These are phyloP conservation scores for Goniozus legneri DNA, from an alignment of 1,140 invertebrate genomes.

Conservation along the genomic window DNA sequence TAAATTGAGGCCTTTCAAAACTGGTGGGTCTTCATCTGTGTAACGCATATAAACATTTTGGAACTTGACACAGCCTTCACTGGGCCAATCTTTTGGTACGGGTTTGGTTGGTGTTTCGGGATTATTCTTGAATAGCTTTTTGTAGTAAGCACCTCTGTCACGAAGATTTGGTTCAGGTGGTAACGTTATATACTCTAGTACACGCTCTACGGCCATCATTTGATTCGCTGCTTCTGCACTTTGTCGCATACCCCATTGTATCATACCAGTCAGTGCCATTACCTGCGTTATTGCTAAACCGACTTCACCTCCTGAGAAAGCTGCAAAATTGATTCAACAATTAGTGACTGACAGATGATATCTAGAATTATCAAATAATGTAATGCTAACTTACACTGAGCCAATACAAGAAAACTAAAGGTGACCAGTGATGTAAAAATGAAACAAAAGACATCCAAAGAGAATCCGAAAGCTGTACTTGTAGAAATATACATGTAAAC, in stretches of 20 bases:
- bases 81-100: slow-evolving; percentile 68
- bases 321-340: slow-evolving; percentile 42
- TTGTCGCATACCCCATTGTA: slow-evolving; percentile 74
- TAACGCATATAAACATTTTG: slow-evolving; percentile 57
- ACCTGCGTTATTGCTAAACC: slow-evolving; percentile 60
- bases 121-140: slow-evolving; percentile 43
- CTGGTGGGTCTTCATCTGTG: slow-evolving; percentile 52
- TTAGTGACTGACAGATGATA: too few relatives aligned
- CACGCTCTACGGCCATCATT: slow-evolving; percentile 76
- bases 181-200: slow-evolving; percentile 71
- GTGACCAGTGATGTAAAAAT: slow-evolving; percentile 62
- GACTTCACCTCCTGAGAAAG: slow-evolving; percentile 58
- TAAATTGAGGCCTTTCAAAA: slow-evolving; percentile 61
- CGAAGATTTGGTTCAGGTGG: slow-evolving; percentile 58
- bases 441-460: slow-evolving; percentile 70
- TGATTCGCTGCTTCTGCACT: slow-evolving; percentile 76
- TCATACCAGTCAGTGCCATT: slow-evolving; percentile 58
- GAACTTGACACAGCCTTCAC: slow-evolving; percentile 62
- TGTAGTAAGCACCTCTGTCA: slow-evolving; percentile 41
- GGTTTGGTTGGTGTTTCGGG: background rate
- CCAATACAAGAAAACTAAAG: slow-evolving; percentile 60
- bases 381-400: slow-evolving; percentile 22
- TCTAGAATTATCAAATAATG: background rate
- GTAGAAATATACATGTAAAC: slow-evolving; percentile 68
- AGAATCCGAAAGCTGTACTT: slow-evolving; percentile 68